phyloP scores from a whole-genome alignment of 2,888 invertebrate species.

The Autographa pulchrina region DNA sequence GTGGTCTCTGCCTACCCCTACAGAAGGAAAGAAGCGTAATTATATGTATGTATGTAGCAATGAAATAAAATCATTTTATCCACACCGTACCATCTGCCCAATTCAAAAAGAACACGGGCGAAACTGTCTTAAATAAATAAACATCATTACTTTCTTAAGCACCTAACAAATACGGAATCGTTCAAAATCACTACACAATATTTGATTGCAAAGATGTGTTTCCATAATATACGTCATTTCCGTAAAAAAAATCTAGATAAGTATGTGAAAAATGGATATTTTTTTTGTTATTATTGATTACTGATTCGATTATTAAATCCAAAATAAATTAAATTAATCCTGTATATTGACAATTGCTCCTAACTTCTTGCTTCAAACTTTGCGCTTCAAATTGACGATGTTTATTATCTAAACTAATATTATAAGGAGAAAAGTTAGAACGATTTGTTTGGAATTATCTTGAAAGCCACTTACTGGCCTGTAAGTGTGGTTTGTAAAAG shows the following conservation, averaged over 20 bases:
- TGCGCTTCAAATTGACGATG: conserved; percentile 52
- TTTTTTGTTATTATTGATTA: too few relatives aligned
- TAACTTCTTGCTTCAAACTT: conserved; percentile 38
- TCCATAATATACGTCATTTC: too few relatives aligned
- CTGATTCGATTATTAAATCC: neutral
- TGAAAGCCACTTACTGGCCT: conserved; percentile 57
- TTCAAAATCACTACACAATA: neutral
- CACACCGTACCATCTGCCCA: too few relatives aligned
- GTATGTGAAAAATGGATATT: too few relatives aligned
- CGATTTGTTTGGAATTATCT: conserved; percentile 62
- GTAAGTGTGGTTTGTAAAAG: conserved; percentile 40
- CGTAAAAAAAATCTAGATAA: too few relatives aligned
- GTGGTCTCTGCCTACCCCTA: too few relatives aligned
- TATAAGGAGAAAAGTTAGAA: conserved; percentile 53
- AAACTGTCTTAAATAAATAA: conserved; percentile 23
- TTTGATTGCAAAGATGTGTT: too few relatives aligned
- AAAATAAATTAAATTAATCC: conserved; percentile 22
- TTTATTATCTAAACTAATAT: conserved; percentile 55
- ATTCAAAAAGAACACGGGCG: too few relatives aligned
- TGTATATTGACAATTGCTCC: conserved; percentile 27
- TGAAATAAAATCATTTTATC: too few relatives aligned
- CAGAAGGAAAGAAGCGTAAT: too few relatives aligned
- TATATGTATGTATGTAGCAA: too few relatives aligned
- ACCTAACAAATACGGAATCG: conserved; percentile 4
- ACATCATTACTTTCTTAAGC: conserved; percentile 10